Conservation (phyloP, 2,113 vertebrate genomes). For the Lonchura striata region DNA sequence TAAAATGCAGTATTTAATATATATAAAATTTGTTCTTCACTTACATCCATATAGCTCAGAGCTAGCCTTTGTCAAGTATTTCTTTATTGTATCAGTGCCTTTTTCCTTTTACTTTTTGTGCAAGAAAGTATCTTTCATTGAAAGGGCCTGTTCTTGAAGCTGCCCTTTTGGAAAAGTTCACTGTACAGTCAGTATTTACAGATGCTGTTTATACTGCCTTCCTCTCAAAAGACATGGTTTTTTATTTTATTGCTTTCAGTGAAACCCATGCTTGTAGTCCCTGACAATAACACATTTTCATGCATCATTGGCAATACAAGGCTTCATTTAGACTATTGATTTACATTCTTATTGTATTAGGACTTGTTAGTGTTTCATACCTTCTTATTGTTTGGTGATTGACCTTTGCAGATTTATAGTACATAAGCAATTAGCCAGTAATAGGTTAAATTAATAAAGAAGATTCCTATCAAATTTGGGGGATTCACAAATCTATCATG, state of each 20-base stretch:
- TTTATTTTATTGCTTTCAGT: neutral
- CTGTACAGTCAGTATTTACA: neutral
- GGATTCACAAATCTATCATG: neutral
- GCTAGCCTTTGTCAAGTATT: neutral
- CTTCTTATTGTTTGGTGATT: constrained; percentile 33
- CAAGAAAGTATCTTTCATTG: neutral
- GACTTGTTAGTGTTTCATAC: constrained; percentile 10
- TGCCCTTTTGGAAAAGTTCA: neutral
- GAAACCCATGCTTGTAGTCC: neutral
- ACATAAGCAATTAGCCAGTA: constrained; percentile 6
- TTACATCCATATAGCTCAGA: neutral
- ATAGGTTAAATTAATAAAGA: constrained; percentile 42
- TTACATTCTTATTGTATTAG: constrained; percentile 40
- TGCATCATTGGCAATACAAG: constrained; percentile 40
- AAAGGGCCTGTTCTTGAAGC: neutral
- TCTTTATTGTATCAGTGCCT: neutral
- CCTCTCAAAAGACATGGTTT: neutral
- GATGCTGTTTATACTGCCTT: neutral
- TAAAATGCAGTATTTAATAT: neutral
- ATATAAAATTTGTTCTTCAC: neutral
- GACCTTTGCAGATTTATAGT: constrained; percentile 34
- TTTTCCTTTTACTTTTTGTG: neutral
- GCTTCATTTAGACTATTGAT: constrained; percentile 52
- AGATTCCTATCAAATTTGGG: neutral
- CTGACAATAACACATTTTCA: constrained; percentile 49